A percentile compares a stretch with the other conserved stretches of the same genome.
phyloP scores from a whole-genome alignment of 2,888 invertebrate genomes.

The Tortrix viridana region DNA sequence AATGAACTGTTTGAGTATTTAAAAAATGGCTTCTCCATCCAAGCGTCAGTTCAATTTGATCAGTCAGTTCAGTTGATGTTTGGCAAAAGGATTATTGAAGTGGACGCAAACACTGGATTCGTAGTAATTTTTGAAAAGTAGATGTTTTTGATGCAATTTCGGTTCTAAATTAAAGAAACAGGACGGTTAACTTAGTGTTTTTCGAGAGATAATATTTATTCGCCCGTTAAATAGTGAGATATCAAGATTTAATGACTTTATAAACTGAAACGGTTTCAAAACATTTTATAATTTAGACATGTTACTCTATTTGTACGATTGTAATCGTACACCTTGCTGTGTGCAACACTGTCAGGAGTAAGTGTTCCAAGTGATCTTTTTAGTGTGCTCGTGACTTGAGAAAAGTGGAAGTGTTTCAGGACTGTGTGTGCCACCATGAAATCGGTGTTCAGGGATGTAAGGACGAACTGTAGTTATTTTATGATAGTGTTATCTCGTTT shows the following conservation, averaged over 20 bases:
- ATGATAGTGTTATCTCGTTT: conserved; percentile 66
- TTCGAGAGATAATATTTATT: conserved; percentile 1
- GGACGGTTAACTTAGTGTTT: conserved; percentile 1
- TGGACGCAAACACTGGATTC: conserved; percentile 20
- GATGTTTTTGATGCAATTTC: conserved; percentile 14
- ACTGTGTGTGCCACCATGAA: conserved; percentile 30
- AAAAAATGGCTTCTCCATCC: conserved; percentile 34
- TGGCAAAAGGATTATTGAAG: conserved; percentile 39
- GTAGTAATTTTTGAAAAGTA: conserved; percentile 5
- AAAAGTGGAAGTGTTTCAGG: conserved; percentile 23
- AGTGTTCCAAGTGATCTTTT: conserved; percentile 19
- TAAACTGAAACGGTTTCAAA: conserved; percentile 70
- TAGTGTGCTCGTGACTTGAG: background rate
- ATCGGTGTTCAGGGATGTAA: conserved; percentile 31
- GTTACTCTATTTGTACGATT: conserved; percentile 30
- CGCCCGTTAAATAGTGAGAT: background rate
- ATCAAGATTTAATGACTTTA: conserved; percentile 47
- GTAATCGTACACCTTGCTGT: conserved; percentile 19
- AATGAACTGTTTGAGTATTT: conserved; percentile 23
- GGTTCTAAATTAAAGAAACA: background rate
- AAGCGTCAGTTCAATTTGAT: conserved; percentile 35
- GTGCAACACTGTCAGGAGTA: conserved; percentile 12
- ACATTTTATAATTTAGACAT: conserved; percentile 45
- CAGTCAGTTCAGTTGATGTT: conserved; percentile 48
- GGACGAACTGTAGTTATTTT: conserved; percentile 55